Conservation (phyloP, 2,888 invertebrate species). For the Octonoba sinensis region DNA sequence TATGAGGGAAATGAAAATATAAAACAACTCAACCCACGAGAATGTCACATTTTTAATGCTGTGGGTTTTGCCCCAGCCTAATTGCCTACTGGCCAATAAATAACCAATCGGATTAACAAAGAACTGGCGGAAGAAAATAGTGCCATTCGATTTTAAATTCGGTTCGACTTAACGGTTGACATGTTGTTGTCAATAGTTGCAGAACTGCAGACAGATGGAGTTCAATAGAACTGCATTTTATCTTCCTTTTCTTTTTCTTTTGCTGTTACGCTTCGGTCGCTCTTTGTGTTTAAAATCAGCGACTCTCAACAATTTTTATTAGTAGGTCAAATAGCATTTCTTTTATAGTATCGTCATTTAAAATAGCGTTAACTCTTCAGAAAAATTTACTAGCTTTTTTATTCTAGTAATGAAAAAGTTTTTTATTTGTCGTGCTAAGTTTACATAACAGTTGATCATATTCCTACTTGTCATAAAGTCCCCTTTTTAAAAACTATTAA, state of each 20-base stretch:
- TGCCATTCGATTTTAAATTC: conserved; percentile 50
- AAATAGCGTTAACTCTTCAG: too few relatives aligned
- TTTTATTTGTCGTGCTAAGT: too few relatives aligned
- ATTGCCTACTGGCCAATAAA: conserved; percentile 61
- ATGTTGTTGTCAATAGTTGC: conserved; percentile 39
- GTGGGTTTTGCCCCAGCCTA: conserved; percentile 37
- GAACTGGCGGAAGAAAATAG: conserved; percentile 42
- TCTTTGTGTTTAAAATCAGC: conserved; percentile 8
- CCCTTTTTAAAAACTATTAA: too few relatives aligned
- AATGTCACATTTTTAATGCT: neutral
- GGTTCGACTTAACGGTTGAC: conserved; percentile 39
- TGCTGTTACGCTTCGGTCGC: conserved; percentile 35
- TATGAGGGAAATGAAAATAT: conserved; percentile 8
- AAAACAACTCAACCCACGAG: conserved; percentile 7
- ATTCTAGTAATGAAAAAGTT: too few relatives aligned
- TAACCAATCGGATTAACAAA: conserved; percentile 56
- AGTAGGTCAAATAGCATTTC: conserved; percentile 40
- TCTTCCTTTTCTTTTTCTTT: neutral
- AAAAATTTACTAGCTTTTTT: too few relatives aligned
- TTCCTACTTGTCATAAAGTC: too few relatives aligned
- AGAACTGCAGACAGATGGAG: conserved; percentile 17
- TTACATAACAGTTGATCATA: too few relatives aligned
- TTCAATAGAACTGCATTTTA: conserved; percentile 40
- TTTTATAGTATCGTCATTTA: neutral
- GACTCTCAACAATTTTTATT: conserved; percentile 32